Conservation (phyloP, 2,113 vertebrate genomes). For the Dinomys branickii region DNA sequence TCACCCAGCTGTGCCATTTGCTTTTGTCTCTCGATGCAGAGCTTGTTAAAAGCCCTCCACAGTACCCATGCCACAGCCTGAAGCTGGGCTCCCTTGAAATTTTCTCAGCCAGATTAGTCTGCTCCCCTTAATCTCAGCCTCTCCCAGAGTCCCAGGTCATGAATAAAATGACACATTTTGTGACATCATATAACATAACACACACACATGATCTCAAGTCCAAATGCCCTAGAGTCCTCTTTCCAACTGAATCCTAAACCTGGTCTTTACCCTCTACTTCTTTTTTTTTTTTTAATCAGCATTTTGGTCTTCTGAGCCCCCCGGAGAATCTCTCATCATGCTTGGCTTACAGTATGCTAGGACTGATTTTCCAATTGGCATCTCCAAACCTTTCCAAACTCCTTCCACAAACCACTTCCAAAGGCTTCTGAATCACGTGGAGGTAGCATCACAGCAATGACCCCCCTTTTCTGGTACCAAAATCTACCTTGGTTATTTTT, state of each 20-base stretch:
- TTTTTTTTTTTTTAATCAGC: neutral
- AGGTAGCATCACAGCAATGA: neutral
- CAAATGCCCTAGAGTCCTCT: neutral
- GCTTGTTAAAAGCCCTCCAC: neutral
- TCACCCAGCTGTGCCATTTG: neutral
- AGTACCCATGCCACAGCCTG: neutral
- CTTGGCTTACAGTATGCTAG: neutral
- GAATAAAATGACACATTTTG: neutral
- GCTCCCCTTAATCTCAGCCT: neutral
- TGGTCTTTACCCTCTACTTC: neutral
- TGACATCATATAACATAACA: neutral
- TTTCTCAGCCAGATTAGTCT: neutral
- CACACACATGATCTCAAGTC: neutral
- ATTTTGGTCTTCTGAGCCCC: neutral
- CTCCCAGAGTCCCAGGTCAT: neutral
- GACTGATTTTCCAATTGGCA: neutral
- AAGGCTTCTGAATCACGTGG: neutral
- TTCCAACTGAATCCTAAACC: neutral
- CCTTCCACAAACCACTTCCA: neutral
- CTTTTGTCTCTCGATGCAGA: neutral
- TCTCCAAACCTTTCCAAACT: neutral
- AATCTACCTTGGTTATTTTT: neutral
- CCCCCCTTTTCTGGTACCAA: neutral
- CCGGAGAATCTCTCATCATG: neutral
- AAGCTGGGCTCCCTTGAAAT: neutral